Base-by-base conservation (phyloP, 1,140 invertebrate species). In the Drosophila bifasciata region DNA sequence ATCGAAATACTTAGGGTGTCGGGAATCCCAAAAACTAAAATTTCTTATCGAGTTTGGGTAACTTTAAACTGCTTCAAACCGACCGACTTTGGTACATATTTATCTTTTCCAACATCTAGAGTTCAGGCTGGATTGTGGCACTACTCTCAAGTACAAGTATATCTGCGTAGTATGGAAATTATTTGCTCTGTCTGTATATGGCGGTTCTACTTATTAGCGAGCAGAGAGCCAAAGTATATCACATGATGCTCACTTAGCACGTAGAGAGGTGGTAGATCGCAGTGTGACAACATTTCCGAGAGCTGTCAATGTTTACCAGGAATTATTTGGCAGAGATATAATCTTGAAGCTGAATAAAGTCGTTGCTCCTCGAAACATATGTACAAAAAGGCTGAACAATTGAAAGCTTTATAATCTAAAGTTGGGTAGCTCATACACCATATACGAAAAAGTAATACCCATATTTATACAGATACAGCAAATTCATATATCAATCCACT, bases 231-330 rank as follows among this genome's bases (percentile, higher is more conserved):
- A 40, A 43, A 51, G 39, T 60, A 57, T 23, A 80, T 80, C 78
- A 80, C 78, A 80, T 80, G 78, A 81, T 72, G 43, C 25, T 43
- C 68, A 86, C 32, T 86, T 86, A 86, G 64, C 81, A 86, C 77
- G 49, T 81, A 41, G 41, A 40, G 46, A 74, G 70, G 70, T 52
- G 60, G 46, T 44, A 56, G 48, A 55, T 66, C 39, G 36, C 53
- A 41, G 53, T 71, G 45, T 77, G 61, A 73, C 61, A 77, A 36
- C 32, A 13, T 36, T 36, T 36, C 32, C 11, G 32, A 46, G 17
- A 46, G 19, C 44, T 21, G 19, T 46, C 36, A 32, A 59, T 8
- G 39, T 23, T 19, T 15, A 53, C 15, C 36, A 51, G 49, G 5
- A 48, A 49, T 39, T 16, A 58, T 32, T 16, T 25, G 7, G 13